Percentiles rank a stretch among this genome's conserved stretches.
Evolutionary conservation across 1,140 invertebrate genomes (phyloP).

Genomic region (Aleiodes sp.): DNA sequence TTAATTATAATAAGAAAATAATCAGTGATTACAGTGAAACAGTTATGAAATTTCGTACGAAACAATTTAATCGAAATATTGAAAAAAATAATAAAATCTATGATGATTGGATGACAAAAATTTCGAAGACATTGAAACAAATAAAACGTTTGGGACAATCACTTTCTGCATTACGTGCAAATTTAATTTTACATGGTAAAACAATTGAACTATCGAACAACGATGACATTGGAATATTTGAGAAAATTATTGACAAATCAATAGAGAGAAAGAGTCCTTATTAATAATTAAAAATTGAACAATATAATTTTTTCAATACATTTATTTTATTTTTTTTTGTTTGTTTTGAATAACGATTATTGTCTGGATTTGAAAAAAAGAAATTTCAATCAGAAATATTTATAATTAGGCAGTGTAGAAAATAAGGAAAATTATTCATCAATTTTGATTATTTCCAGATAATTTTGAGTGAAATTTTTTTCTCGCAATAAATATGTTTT

Average conservation of each 20-base stretch:
- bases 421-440: conserved; percentile 9
- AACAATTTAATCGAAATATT: too few species aligned
- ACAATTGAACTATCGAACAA: conserved; percentile 1
- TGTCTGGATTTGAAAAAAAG: conserved; percentile 9
- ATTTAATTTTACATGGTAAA: conserved; percentile 31
- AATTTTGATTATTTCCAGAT: background rate
- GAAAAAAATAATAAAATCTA: conserved; percentile 18
- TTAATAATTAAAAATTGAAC: background rate
- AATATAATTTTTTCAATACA: background rate
- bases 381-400: conserved; percentile 1
- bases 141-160: conserved; percentile 26
- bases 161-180: conserved; percentile 20
- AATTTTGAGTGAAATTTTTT: background rate
- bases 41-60: too few species aligned
- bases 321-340: background rate
- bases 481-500: conserved; percentile 17
- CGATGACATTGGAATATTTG: background rate
- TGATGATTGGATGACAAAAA: conserved; percentile 34
- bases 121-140: conserved; percentile 21
- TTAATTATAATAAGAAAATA: background rate
- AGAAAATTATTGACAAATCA: background rate
- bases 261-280: background rate
- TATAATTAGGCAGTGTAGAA: conserved; percentile 3
- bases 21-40: background rate
- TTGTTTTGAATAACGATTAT: conserved; percentile 18